A percentile compares a stretch with the other conserved stretches of the same genome.
Conservation (phyloP, 2,888 invertebrate genomes). For the Chaitophorus viminalis region DNA sequence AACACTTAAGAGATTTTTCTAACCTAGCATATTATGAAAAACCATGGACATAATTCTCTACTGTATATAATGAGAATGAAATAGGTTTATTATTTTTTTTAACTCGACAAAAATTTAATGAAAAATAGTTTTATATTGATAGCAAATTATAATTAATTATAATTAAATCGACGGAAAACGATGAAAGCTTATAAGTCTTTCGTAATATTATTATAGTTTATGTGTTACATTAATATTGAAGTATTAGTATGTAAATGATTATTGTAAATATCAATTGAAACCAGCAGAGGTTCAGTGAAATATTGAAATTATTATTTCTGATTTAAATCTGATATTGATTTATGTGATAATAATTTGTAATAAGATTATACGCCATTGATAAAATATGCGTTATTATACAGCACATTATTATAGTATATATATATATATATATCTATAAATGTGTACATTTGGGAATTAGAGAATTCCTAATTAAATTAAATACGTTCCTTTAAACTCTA, state of each 20-base stretch:
- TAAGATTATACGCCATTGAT: not conserved
- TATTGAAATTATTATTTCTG: not conserved
- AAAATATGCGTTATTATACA: not conserved
- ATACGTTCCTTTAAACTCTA: conserved; percentile 6
- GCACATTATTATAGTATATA: not conserved
- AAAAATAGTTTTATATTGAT: not conserved
- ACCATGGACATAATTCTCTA: not conserved
- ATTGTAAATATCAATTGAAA: no score
- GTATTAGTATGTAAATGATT: not conserved
- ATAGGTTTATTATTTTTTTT: not conserved
- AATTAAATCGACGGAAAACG: not conserved
- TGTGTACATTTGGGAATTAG: not conserved
- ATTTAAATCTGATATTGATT: not conserved
- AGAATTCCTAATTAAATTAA: conserved; percentile 23
- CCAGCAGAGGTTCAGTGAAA: no score
- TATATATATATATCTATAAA: not conserved
- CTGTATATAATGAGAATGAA: not conserved
- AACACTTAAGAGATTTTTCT: not conserved
- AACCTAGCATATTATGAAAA: not conserved
- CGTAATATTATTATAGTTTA: not conserved
- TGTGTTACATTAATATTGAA: not conserved
- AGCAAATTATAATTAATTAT: not conserved
- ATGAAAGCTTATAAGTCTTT: not conserved
- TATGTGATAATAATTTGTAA: not conserved
- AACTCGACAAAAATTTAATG: not conserved